A percentile compares a stretch with the other conserved stretches of the same genome.
Evolutionary conservation across 1,140 invertebrate genomes (phyloP).

Genomic region (Aricia agestis): DNA sequence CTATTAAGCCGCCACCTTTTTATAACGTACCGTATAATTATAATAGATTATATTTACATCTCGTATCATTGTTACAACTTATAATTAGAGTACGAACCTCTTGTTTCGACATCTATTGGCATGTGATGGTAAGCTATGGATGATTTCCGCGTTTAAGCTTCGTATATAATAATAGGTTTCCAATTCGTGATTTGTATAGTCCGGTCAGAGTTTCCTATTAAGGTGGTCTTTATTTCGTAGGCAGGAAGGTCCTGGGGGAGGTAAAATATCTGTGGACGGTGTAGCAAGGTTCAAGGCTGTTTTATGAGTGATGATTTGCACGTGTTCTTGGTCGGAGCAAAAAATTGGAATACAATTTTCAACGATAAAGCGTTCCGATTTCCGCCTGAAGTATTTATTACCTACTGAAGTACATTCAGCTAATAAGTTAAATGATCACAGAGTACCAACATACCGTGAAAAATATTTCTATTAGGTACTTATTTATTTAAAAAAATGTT

Average conservation of each 20-base stretch:
- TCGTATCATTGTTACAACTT: slow-evolving; percentile 4
- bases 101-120: slow-evolving; percentile 9
- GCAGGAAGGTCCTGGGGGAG: too few relatives aligned
- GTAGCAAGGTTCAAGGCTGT: background rate
- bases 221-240: too few relatives aligned
- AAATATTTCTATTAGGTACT: too few relatives aligned
- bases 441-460: too few relatives aligned
- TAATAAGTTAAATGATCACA: too few relatives aligned
- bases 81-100: slow-evolving; percentile 8
- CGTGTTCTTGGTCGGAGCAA: background rate
- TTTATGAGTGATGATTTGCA: background rate
- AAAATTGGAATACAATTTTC: background rate
- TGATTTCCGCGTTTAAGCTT: slow-evolving; percentile 3
- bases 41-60: slow-evolving; percentile 6
- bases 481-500: too few relatives aligned
- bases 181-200: background rate
- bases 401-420: too few relatives aligned
- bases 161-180: slow-evolving; percentile 4
- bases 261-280: too few relatives aligned
- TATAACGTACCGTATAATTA: background rate
- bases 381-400: background rate
- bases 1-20: background rate
- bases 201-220: too few relatives aligned
- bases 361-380: background rate
- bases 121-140: background rate